A percentile compares a stretch with the other conserved stretches of the same genome.
Evolutionary conservation across 2,888 invertebrate genomes (phyloP).

Genomic region (Acleris sparsana): DNA sequence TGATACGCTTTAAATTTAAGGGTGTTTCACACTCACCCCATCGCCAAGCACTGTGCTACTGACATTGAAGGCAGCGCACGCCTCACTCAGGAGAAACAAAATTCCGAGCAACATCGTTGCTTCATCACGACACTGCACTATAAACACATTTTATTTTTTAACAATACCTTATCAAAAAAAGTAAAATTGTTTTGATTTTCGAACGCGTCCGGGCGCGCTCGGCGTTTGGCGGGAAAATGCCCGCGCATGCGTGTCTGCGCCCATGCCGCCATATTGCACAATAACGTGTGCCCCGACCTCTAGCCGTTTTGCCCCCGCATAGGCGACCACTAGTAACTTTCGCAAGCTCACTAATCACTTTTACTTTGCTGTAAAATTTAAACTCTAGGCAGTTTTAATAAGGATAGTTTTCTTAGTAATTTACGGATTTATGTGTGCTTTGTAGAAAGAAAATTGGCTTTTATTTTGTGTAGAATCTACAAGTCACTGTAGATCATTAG

Average conservation of each 20-base stretch:
- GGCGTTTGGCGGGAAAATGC: slow-evolving; percentile 77
- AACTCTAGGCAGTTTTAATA: background rate
- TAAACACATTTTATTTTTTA: slow-evolving; percentile 39
- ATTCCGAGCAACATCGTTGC: slow-evolving; percentile 70
- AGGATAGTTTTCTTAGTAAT: background rate
- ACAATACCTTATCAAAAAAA: slow-evolving; percentile 31
- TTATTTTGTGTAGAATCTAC: background rate
- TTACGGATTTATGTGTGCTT: background rate
- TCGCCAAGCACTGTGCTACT: slow-evolving; percentile 55
- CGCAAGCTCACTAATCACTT: background rate
- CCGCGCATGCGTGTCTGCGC: slow-evolving; percentile 64
- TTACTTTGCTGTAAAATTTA: background rate
- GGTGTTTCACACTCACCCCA: slow-evolving; percentile 45
- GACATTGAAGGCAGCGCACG: slow-evolving; percentile 59
- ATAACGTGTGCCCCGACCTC: slow-evolving; percentile 56
- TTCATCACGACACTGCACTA: slow-evolving; percentile 63
- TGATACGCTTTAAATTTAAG: background rate
- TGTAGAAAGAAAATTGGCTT: background rate
- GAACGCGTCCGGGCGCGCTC: slow-evolving; percentile 61
- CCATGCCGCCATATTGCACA: slow-evolving; percentile 71
- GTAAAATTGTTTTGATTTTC: slow-evolving; percentile 46
- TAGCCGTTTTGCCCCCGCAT: slow-evolving; percentile 31
- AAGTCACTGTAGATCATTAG: background rate
- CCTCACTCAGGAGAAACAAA: slow-evolving; percentile 64
- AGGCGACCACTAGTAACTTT: slow-evolving; percentile 37